Conservation (phyloP, 2,113 vertebrate genomes). For the Sitta europaea region DNA sequence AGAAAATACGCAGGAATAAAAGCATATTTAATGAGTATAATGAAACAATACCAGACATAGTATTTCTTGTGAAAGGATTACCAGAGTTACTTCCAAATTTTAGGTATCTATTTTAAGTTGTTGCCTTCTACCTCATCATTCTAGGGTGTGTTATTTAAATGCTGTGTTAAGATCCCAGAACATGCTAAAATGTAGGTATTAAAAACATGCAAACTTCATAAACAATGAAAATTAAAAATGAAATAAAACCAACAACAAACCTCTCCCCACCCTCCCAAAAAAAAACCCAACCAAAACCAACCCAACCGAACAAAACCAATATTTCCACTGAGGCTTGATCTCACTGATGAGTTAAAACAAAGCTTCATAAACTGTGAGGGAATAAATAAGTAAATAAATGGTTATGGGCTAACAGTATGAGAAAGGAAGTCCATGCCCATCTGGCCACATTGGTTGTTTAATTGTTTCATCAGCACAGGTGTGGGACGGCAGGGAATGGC, state of each 20-base stretch:
- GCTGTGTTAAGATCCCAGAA: background rate
- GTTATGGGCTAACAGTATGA: background rate
- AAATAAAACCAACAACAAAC: background rate
- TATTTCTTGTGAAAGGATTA: background rate
- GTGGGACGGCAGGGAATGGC: background rate
- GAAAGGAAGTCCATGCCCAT: background rate
- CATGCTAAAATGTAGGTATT: background rate
- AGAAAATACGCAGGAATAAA: background rate
- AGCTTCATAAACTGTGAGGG: too few relatives aligned
- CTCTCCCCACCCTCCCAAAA: fast-evolving
- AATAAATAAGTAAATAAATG: background rate
- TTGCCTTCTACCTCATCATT: background rate
- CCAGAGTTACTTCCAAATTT: background rate
- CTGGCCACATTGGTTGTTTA: background rate
- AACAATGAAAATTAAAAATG: background rate
- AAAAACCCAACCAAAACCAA: background rate
- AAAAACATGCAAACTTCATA: background rate
- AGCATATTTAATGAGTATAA: background rate
- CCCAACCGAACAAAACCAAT: fast-evolving
- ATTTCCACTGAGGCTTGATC: background rate
- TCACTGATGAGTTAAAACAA: background rate
- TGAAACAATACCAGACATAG: background rate
- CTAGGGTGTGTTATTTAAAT: background rate
- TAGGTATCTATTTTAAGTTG: background rate
- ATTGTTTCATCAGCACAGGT: background rate